A percentile compares a stretch with the other conserved stretches of the same genome.
phyloP scores from a whole-genome alignment of 2,113 vertebrate species.

The Nannospalax galili region DNA sequence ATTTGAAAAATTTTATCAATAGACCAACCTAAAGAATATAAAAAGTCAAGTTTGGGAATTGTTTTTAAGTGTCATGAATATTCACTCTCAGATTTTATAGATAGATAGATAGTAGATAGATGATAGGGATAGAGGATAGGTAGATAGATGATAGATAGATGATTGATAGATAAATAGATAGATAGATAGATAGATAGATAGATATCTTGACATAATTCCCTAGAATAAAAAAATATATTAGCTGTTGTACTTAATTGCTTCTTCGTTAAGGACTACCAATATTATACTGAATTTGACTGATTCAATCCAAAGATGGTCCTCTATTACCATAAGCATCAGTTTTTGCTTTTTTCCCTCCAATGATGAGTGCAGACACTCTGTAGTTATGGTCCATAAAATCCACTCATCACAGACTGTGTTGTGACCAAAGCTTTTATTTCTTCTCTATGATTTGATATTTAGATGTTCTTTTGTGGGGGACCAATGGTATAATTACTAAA shows the following conservation, averaged over 20 bases:
- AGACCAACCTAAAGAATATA: background rate
- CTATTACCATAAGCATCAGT: too few species aligned
- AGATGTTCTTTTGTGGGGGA: background rate
- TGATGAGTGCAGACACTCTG: background rate
- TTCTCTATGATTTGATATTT: background rate
- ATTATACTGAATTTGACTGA: background rate
- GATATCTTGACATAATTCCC: too few species aligned
- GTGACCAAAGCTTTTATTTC: background rate
- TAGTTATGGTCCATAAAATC: background rate
- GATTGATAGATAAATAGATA: too few species aligned
- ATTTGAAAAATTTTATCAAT: background rate
- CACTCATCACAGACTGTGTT: background rate
- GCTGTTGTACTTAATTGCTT: background rate
- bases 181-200: background rate
- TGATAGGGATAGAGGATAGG: too few species aligned
- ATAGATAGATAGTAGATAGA: too few species aligned
- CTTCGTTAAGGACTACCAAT: background rate
- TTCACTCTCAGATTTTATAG: background rate
- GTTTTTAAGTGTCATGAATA: background rate
- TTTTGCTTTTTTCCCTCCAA: too few species aligned
- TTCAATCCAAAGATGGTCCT: background rate
- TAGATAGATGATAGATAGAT: too few species aligned
- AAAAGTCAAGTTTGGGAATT: background rate
- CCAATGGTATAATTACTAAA: background rate
- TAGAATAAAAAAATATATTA: background rate